phyloP scores from a whole-genome alignment of 2,797 vertebrate species.

The Danio choprae region DNA sequence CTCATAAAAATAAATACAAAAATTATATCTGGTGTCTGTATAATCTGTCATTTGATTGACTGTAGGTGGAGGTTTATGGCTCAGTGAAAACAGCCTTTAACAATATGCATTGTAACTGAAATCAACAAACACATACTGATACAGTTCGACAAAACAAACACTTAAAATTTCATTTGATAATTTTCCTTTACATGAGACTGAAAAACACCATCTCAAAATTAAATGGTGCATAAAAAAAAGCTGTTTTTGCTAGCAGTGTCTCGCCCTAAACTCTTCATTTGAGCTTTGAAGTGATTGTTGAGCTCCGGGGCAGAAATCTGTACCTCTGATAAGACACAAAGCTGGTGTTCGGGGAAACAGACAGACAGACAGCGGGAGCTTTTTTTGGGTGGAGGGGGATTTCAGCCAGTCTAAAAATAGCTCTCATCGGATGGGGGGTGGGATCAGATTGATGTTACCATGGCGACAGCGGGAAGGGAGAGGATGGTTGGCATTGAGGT shows the following conservation, averaged over 20 bases:
- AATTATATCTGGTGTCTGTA: too few species aligned
- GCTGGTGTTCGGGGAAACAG: slow-evolving; percentile 29
- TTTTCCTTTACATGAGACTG: too few species aligned
- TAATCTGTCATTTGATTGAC: too few species aligned
- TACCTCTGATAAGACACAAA: slow-evolving; percentile 51
- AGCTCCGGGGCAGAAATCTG: slow-evolving; percentile 53
- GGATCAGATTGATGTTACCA: slow-evolving; percentile 64
- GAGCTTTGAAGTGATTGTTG: slow-evolving; percentile 33
- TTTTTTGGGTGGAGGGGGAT: slow-evolving; percentile 56
- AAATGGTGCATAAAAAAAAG: too few species aligned
- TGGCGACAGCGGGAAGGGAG: slow-evolving; percentile 55
- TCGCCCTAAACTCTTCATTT: slow-evolving; percentile 5
- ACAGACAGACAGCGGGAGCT: slow-evolving; percentile 25
- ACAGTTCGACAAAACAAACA: too few species aligned
- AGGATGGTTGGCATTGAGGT: slow-evolving; percentile 39
- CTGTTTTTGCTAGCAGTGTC: neutral
- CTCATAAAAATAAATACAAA: too few species aligned
- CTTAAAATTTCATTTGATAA: too few species aligned
- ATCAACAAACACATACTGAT: too few species aligned
- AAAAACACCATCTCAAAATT: too few species aligned
- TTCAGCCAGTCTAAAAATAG: slow-evolving; percentile 66
- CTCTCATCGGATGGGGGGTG: slow-evolving; percentile 40
- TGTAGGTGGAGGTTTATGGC: too few species aligned
- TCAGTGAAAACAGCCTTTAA: too few species aligned
- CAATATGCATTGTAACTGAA: too few species aligned